Conservation (phyloP, 1,140 invertebrate genomes). For the Laupala kohalensis region DNA sequence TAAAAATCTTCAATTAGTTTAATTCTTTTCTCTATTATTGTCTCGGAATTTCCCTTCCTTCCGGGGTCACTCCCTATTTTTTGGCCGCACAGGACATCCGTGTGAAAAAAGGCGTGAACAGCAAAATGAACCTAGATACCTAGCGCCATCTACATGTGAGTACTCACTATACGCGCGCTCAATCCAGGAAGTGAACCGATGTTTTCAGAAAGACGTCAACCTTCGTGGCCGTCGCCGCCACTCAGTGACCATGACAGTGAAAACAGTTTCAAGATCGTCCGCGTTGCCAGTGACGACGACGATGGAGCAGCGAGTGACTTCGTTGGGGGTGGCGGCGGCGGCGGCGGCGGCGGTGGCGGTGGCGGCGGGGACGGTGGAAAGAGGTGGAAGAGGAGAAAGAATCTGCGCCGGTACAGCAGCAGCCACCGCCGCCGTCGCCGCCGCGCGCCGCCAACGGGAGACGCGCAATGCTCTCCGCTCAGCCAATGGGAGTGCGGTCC, state of each 20-base stretch:
- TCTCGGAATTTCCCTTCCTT: too few species aligned
- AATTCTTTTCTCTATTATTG: too few species aligned
- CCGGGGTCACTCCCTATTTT: too few species aligned
- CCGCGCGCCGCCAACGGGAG: not conserved
- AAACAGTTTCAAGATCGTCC: slow-evolving; percentile 1
- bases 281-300: not conserved
- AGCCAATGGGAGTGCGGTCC: not conserved
- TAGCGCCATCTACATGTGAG: too few species aligned
- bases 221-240: slow-evolving; percentile 1
- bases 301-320: not conserved
- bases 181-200: not conserved
- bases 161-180: not conserved
- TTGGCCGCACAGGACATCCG: too few species aligned
- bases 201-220: not conserved
- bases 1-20: too few species aligned
- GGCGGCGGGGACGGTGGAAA: too few species aligned
- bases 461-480: too few species aligned
- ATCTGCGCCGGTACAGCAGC: not conserved
- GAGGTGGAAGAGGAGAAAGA: too few species aligned
- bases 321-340: not conserved
- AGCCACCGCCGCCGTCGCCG: not conserved
- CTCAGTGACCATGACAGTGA: slow-evolving; percentile 11
- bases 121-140: too few species aligned
- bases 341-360: too few species aligned
- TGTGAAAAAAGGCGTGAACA: too few species aligned